Base-by-base conservation (phyloP, 2,113 vertebrate genomes). In the Larimichthys polyactis region DNA sequence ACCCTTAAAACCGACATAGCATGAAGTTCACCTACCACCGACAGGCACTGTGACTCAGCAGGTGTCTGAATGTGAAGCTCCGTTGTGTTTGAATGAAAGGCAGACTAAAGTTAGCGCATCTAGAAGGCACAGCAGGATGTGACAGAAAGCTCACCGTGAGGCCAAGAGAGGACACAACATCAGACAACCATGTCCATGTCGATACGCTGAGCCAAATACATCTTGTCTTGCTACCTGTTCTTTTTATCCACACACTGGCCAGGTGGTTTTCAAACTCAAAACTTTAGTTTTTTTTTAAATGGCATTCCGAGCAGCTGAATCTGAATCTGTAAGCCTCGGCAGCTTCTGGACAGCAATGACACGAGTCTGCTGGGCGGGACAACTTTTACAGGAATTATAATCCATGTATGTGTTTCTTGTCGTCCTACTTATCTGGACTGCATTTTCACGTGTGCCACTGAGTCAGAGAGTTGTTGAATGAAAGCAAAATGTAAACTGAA, bases 71-170 rank as follows among this genome's bases (percentile, higher is more conserved):
- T 62, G 43, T 64, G 54, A 73, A 63, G 72, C 68, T 67, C n/a
- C 32, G 29, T 32, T 48, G 60, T 51, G 43, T 68, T 55, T 3
- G 19, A 54, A 24, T 44, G 20, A 81, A 43, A 73, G 71, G 60
- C 46, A 65, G 54, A 51, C 79, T 71, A 65, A 57, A 24, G n/a
- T 62, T 76, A 48, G 81, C 81, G 64, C 73, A 63, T 83, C 75
- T 84, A 81, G 86, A 55, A 32, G 51, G 2, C 49, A 10, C 73
- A 63, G 86, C 75, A 48, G 81, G 81, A 71, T 5, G 44, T 15
- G 70, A 55, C 72, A 44, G 78, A 58, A 78, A 79, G 57, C 66
- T 24, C 60, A 59, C 16, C 10, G 58, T 9, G 59, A 79, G 48
- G 54, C 16, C 22, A 4, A 29, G 60, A 32, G 57, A 59, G 62